Conservation (phyloP, 2,113 vertebrate genomes). For the Camarhynchus parvulus region DNA sequence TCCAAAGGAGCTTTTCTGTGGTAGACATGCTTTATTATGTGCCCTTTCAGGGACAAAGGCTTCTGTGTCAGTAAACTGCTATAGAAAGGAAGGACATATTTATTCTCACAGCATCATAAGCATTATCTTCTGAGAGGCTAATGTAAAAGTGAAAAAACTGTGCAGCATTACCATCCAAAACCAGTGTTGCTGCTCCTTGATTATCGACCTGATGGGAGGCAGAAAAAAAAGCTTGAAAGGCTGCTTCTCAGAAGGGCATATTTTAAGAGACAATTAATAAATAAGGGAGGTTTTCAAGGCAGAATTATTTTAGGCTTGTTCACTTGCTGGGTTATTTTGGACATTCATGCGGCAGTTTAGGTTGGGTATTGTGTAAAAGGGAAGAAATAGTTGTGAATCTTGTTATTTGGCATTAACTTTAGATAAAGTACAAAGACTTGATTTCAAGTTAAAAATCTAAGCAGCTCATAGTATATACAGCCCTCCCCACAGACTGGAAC, state of each 20-base stretch:
- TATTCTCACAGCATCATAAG: slow-evolving; percentile 61
- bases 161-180: slow-evolving; percentile 19
- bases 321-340: neutral
- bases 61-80: slow-evolving; percentile 65
- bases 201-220: neutral
- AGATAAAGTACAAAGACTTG: neutral
- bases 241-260: neutral
- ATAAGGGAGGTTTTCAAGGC: neutral
- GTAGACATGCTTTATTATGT: slow-evolving; percentile 74
- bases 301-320: neutral
- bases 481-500: neutral
- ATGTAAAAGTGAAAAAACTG: slow-evolving; percentile 53
- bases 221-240: slow-evolving; percentile 36
- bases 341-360: neutral
- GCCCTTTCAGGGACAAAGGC: slow-evolving; percentile 76
- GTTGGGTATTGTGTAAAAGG: neutral
- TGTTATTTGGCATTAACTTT: neutral
- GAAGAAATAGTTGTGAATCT: neutral
- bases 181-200: neutral
- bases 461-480: neutral
- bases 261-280: slow-evolving; percentile 15
- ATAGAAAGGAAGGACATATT: slow-evolving; percentile 45
- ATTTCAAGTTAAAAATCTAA: neutral
- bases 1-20: slow-evolving; percentile 77
- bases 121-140: slow-evolving; percentile 58